Evolutionary conservation across 2,797 vertebrate genomes (phyloP), one percentile per base, ranked within the genome.

Genomic region (Ataeniobius toweri): DNA sequence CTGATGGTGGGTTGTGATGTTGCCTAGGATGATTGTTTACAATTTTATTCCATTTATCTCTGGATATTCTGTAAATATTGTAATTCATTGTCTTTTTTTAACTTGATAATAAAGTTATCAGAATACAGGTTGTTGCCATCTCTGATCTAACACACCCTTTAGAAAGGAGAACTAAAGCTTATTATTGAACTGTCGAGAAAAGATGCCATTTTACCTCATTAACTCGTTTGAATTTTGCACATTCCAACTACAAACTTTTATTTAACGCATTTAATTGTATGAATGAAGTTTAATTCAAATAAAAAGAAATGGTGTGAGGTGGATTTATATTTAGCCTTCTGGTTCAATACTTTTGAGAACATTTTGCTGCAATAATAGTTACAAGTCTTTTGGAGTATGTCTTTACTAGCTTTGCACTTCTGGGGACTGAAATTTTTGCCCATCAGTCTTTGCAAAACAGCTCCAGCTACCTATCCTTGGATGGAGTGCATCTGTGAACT

Each of bases 31-130:
- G 95, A 95, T 95, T 96, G 96, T 96, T 96, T 96, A 96, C 98
- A 97, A 96, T 97, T 98, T 97, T 97, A 97, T 98, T 96, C 95
- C 95, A 95, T 95, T 94, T 94, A 94, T 95, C 95, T 96, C 96
- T 96, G 97, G 96, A 97, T 98, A 98, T 98, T 96, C 95, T 99
- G 98, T 99, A 99, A 97, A 99, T 99, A 99, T 97, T 98, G 97
- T 99, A 99, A 99, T 98, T 97, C 97, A 98, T 98, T 97, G 96
- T 98, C 96, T 99, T 99, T 98, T 96, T 96, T 96, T 95, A 99
- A 99, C 97, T 98, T 98, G 97, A 97, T 99, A 99, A 99, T 99
- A 99, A 98, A 99, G 97, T 96, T 97, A 98, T 96, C 95, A 95
- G 94, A 96, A 96, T 96, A 96, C 89, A 79, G 87, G 87, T 85